phyloP scores from a whole-genome alignment of 2,888 invertebrate genomes.

The Agriopis leucophaearia region DNA sequence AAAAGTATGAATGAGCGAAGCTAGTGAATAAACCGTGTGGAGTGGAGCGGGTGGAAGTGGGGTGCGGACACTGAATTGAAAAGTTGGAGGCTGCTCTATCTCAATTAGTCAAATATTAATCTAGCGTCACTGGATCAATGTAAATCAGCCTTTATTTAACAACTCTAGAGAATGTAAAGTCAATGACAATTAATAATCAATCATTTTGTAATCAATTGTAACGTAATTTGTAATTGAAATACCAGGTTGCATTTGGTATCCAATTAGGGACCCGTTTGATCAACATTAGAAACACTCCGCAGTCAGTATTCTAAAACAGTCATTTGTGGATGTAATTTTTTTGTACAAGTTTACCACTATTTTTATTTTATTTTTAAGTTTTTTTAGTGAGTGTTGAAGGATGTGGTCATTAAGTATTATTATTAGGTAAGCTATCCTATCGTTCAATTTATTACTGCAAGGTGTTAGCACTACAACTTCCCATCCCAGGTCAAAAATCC shows the following conservation, averaged over 20 bases:
- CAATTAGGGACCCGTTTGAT: slow-evolving; percentile 6
- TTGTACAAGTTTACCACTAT: background rate
- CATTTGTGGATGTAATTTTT: slow-evolving; percentile 3
- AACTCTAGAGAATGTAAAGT: slow-evolving; percentile 11
- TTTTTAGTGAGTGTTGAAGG: background rate
- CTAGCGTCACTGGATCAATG: no score
- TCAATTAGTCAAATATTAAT: no score
- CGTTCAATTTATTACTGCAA: no score
- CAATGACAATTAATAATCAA: slow-evolving; percentile 10
- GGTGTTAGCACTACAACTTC: no score
- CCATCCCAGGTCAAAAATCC: no score
- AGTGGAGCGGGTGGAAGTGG: no score
- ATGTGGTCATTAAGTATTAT: slow-evolving; percentile 15
- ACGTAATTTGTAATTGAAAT: slow-evolving; percentile 4
- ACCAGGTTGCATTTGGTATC: slow-evolving; percentile 6
- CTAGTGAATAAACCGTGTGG: no score
- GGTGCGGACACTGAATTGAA: no score
- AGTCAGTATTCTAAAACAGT: background rate
- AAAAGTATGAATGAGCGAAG: no score
- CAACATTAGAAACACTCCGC: background rate
- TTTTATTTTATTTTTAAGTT: background rate
- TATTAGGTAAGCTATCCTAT: no score
- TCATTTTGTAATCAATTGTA: slow-evolving; percentile 16
- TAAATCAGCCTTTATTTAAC: background rate
- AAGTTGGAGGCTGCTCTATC: no score